Evolutionary conservation across 23 tunicate species (phyloP), one percentile per base, ranked within the genome.

Genomic region (Botrylloides violaceus): DNA sequence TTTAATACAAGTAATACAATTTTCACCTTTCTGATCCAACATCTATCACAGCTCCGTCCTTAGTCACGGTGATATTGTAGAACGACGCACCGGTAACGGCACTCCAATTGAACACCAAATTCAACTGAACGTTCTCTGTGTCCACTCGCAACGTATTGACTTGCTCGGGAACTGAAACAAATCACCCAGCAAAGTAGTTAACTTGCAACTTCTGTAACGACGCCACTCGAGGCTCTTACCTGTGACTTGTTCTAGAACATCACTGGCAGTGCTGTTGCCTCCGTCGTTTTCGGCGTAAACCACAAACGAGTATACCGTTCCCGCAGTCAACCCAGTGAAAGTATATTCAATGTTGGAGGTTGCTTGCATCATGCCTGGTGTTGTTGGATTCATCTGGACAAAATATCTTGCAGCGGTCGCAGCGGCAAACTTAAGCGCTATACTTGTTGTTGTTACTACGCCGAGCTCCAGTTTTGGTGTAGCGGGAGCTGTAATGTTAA

Each of bases 191-290:
- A n/a, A n/a, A n/a, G n/a, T n/a, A n/a, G n/a, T n/a, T n/a, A n/a
- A n/a, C n/a, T n/a, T n/a, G n/a, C n/a, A n/a, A n/a, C n/a, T n/a
- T n/a, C n/a, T n/a, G n/a, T n/a, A n/a, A n/a, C n/a, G n/a, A n/a
- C n/a, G n/a, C n/a, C n/a, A n/a, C n/a, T n/a, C n/a, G n/a, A n/a
- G n/a, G n/a, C n/a, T n/a, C n/a, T 43, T 15, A 63, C 70, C 70
- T 63, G 70, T 63, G 19, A 63, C 29, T 63, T 63, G 70, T 3
- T 63, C 70, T 19, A 63, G 6, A 3, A 3, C 70, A 19, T 33
- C 9, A 31, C 70, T 63, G n/a, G 35, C 70, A 29, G 36, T 25
- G 29, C 74, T 68, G 22, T 32, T 32, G 36, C 74, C 74, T 6
- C 58, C 74, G 37, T 35, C 37, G 37, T 68, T 68, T 37, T 37